phyloP scores from a whole-genome alignment of 2,113 vertebrate species.

The Eulemur rufifrons region DNA sequence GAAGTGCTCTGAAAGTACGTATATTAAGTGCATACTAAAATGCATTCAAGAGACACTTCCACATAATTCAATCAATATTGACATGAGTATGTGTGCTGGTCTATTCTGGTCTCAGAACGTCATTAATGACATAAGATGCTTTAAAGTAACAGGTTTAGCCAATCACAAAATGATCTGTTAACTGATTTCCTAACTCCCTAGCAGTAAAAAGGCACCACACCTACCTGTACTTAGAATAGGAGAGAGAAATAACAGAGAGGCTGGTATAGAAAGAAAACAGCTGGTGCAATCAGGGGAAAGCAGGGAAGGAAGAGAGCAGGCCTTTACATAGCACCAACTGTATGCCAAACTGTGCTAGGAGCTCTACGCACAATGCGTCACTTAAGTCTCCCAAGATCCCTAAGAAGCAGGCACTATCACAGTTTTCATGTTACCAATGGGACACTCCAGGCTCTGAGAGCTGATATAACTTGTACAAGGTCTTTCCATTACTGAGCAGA shows the following conservation, averaged over 20 bases:
- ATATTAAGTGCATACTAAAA: background rate
- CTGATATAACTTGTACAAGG: too few relatives aligned
- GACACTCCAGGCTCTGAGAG: background rate
- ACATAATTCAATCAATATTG: background rate
- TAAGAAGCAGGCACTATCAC: background rate
- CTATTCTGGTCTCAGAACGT: background rate
- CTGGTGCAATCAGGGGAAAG: background rate
- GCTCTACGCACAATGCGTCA: background rate
- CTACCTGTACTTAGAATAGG: background rate
- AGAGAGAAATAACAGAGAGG: background rate
- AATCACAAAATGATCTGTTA: background rate
- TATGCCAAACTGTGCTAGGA: background rate
- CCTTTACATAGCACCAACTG: background rate
- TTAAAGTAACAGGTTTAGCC: background rate
- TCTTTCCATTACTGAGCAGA: background rate
- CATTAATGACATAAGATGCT: background rate
- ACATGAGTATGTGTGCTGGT: accelerated
- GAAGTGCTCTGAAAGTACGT: background rate
- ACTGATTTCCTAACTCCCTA: background rate
- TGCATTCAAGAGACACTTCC: background rate
- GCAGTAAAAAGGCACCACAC: background rate
- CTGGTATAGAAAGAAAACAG: background rate
- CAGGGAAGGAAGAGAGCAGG: background rate
- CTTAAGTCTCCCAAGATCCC: background rate
- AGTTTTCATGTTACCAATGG: background rate